Conservation (phyloP, 2,113 vertebrate genomes). For the Nannospalax galili region DNA sequence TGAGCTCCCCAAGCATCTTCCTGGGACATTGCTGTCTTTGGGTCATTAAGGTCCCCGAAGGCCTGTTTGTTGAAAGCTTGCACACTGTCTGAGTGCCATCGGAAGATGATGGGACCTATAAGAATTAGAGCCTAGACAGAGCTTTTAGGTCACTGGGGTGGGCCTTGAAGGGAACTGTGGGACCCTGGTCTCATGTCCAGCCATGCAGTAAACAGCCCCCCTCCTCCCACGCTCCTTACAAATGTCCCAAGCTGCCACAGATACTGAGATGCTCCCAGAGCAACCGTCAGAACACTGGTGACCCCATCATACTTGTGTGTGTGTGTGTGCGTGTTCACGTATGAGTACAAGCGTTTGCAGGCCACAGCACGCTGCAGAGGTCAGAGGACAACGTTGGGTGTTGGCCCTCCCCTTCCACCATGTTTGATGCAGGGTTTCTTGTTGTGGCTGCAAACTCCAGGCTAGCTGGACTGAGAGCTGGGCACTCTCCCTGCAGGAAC, state of each 20-base stretch:
- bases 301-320: neutral
- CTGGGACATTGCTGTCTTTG: neutral
- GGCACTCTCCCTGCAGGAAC: neutral
- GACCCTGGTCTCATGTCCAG: neutral
- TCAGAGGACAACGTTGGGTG: neutral
- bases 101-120: too few species aligned
- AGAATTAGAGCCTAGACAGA: neutral
- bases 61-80: neutral
- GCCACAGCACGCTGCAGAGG: too few species aligned
- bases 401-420: neutral
- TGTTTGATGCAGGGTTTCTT: neutral
- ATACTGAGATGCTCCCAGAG: fast-evolving
- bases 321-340: too few species aligned
- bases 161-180: neutral
- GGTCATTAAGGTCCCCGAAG: neutral
- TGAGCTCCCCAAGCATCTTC: neutral
- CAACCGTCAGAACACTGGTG: fast-evolving
- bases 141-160: neutral
- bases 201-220: too few species aligned
- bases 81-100: neutral
- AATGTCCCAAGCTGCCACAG: neutral
- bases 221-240: too few species aligned
- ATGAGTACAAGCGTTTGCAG: neutral
- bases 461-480: neutral
- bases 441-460: neutral